Evolutionary conservation across 2,113 vertebrate genomes (phyloP).

Genomic region (Pangasianodon hypophthalmus): DNA sequence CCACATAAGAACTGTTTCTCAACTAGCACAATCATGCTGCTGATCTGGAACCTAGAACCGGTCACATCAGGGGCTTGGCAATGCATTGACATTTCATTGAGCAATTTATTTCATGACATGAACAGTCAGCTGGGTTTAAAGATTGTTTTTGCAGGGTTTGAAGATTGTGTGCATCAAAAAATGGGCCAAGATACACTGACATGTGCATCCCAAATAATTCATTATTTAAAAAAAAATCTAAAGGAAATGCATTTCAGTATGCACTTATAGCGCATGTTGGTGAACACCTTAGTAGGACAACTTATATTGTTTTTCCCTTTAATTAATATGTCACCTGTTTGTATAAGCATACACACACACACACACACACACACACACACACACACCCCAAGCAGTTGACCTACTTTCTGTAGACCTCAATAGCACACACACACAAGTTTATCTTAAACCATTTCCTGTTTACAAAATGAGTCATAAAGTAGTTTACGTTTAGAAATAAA

Average conservation of each 20-base stretch:
- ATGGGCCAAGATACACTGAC: not conserved
- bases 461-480: not conserved
- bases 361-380: not conserved
- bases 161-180: not conserved
- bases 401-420: not conserved
- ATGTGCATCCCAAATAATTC: not conserved
- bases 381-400: not conserved
- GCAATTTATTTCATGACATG: not conserved
- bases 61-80: not conserved
- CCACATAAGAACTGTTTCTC: not conserved
- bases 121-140: not conserved
- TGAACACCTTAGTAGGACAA: not conserved
- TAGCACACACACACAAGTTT: not conserved
- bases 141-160: too few relatives aligned
- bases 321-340: not conserved
- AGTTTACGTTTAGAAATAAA: not conserved
- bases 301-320: not conserved
- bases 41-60: not conserved
- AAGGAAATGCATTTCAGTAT: not conserved
- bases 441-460: slow-evolving; percentile 36
- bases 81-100: not conserved
- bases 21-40: too few relatives aligned
- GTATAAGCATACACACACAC: not conserved
- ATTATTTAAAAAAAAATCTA: not conserved
- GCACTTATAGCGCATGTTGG: not conserved